Conservation (phyloP, 2,797 vertebrate genomes). For the Scarus forsteni region DNA sequence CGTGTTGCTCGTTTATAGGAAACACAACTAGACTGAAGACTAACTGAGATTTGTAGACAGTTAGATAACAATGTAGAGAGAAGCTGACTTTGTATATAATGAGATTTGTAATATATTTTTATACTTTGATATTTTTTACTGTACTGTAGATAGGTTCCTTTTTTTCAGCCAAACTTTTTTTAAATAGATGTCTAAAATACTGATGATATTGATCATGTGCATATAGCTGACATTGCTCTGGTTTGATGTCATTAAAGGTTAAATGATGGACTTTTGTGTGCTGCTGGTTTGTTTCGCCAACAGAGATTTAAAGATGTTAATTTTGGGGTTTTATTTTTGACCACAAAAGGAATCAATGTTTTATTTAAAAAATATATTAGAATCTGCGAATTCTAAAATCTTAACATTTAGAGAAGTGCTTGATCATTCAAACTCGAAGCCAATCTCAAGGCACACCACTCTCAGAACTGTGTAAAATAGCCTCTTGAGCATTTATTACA, state of each 20-base stretch:
- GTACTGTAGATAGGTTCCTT: constrained; percentile 78
- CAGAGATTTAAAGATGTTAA: too few species aligned
- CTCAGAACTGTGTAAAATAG: too few species aligned
- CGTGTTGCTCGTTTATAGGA: constrained; percentile 53
- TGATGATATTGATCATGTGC: constrained; percentile 47
- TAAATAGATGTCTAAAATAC: constrained; percentile 60
- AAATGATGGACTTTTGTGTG: constrained; percentile 17
- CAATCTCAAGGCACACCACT: too few species aligned
- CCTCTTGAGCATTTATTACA: too few species aligned
- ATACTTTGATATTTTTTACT: constrained; percentile 79
- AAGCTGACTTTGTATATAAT: constrained; percentile 94
- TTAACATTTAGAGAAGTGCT: too few species aligned
- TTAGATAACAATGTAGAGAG: constrained; percentile 82
- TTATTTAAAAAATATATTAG: too few species aligned
- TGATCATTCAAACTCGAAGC: too few species aligned
- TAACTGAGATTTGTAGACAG: constrained; percentile 78
- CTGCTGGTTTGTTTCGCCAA: neutral
- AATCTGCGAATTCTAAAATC: too few species aligned
- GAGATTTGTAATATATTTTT: constrained; percentile 99
- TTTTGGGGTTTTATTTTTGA: neutral
- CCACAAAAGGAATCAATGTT: neutral
- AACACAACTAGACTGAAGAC: constrained; percentile 59
- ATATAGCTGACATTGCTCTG: constrained; percentile 50
- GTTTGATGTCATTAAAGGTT: constrained; percentile 64
- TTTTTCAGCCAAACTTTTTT: constrained; percentile 61